Conservation (phyloP, 2,888 invertebrate species). For the Dryadula phaetusa region DNA sequence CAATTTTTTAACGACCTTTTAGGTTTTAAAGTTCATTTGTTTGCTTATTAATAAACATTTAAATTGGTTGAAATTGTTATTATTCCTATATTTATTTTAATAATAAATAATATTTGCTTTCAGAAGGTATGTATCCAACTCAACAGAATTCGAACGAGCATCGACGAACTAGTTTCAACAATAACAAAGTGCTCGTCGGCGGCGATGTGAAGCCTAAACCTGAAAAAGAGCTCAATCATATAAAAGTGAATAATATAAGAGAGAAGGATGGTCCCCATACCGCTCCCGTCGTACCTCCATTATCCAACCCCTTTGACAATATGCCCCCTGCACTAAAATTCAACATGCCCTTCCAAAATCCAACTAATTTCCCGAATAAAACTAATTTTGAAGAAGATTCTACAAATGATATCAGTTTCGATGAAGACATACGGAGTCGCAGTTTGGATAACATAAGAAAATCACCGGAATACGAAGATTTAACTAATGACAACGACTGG, state of each 20-base stretch:
- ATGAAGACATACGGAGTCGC: slow-evolving; percentile 62
- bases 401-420: slow-evolving; percentile 56
- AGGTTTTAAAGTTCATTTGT: no score
- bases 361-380: slow-evolving; percentile 21
- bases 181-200: slow-evolving; percentile 77
- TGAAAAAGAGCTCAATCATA: slow-evolving; percentile 5
- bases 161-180: slow-evolving; percentile 70
- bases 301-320: slow-evolving; percentile 69
- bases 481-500: slow-evolving; percentile 54
- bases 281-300: slow-evolving; percentile 59
- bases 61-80: neutral
- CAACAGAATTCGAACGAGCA: slow-evolving; percentile 81
- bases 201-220: slow-evolving; percentile 63
- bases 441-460: slow-evolving; percentile 52
- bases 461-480: slow-evolving; percentile 55
- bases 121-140: slow-evolving; percentile 69
- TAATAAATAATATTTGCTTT: slow-evolving; percentile 42
- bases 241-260: slow-evolving; percentile 18
- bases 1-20: no score
- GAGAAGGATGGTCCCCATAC: slow-evolving; percentile 55
- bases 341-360: slow-evolving; percentile 45
- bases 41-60: no score
- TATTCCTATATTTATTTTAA: neutral
- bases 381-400: slow-evolving; percentile 44
- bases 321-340: slow-evolving; percentile 65